Conservation (phyloP, 2,113 vertebrate genomes). For the Hippopotamus amphibius region DNA sequence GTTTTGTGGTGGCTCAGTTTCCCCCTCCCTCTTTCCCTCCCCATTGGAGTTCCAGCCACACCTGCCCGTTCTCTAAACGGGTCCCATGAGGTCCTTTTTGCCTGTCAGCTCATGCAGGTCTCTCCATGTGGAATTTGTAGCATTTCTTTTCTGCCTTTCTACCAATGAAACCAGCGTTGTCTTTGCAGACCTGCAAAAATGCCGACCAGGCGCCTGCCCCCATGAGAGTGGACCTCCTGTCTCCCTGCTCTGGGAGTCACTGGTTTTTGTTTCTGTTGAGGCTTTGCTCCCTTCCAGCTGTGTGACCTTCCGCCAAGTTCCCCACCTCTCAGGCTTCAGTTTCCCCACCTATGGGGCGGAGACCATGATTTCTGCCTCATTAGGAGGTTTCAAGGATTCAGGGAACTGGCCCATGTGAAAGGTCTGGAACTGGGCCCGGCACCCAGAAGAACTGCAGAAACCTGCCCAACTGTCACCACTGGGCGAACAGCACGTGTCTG, state of each 20-base stretch:
- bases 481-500: neutral
- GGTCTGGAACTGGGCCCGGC: neutral
- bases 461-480: fast-evolving
- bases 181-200: neutral
- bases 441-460: neutral
- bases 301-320: neutral
- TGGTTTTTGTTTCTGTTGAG: neutral
- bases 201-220: neutral
- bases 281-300: neutral
- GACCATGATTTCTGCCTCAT: neutral
- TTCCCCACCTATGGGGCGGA: neutral
- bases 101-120: neutral
- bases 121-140: neutral
- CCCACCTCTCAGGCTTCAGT: neutral
- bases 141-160: neutral
- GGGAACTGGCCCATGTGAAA: neutral
- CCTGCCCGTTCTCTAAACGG: neutral
- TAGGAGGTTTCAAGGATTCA: too few species aligned
- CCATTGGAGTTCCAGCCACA: neutral
- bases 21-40: neutral
- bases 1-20: neutral
- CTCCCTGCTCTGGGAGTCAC: too few species aligned
- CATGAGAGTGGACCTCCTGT: neutral
- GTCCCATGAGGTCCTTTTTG: neutral
- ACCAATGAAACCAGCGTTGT: neutral